Evolutionary conservation across 1,140 invertebrate genomes (phyloP), one percentile per base, ranked within the genome.

Genomic region (Meloidogyne chitwoodi): DNA sequence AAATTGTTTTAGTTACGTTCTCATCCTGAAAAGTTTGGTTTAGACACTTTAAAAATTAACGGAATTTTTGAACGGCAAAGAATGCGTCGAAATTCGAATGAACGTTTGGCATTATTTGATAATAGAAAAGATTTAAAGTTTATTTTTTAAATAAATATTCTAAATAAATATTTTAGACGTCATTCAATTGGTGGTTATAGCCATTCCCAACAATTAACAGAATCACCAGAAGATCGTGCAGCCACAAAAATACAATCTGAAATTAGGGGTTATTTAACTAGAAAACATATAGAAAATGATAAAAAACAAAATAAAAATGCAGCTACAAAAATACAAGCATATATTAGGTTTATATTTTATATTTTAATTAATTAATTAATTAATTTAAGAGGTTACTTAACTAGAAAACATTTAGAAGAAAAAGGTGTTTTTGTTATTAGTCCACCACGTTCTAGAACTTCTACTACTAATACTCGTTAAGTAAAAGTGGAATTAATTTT

Each of bases 191-290:
- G 84, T 12, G 84, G 84, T 14, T 87, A 85, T 68, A 79, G 71
- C 44, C 74, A 77, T 68, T 34, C 84, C 22, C 79, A 83, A 44
- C 41, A 62, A 38, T 74, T 75, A 22, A 80, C 77, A 29, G 79
- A 31, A 26, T 78, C 84, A 6, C 85, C 85, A 19, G 85, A 87
- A 71, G 84, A 86, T 61, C 74, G 85, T 16, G 84, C 84, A 16
- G 84, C 84, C 0, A 86, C 78, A 0, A 87, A 85, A 62, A 86
- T 86, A 41, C 84, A 86, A 69, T 76, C 84, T 3, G 84, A 86
- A 71, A 86, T 86, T 69, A 76, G 84, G 22, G 84, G 84, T n/a
- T 86, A 81, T 68, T 68, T 86, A 16, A 70, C 84, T 66, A 68
- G 84, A 24, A 85, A 83, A 65, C 81, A 85, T 26, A 76, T 84